Evolutionary conservation across 2,113 vertebrate species (phyloP).

Genomic region (Pimephales promelas): DNA sequence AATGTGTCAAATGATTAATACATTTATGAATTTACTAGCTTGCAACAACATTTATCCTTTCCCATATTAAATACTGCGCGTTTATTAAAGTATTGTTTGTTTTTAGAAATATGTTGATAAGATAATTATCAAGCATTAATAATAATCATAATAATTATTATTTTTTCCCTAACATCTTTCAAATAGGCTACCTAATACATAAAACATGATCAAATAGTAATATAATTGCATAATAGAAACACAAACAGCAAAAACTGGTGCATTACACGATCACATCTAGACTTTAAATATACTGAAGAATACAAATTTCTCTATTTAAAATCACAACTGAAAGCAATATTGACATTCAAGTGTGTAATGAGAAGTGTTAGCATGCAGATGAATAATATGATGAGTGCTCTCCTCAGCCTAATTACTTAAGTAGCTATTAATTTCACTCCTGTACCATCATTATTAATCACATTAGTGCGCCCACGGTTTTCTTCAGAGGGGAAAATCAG

Average conservation of each 20-base stretch:
- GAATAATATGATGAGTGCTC: slow-evolving; percentile 53
- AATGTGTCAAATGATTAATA: neutral
- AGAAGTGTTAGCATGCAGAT: slow-evolving; percentile 47
- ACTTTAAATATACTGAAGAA: neutral
- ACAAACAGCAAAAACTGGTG: neutral
- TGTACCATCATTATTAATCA: slow-evolving; percentile 57
- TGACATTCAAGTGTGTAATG: slow-evolving; percentile 44
- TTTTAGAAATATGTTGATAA: neutral
- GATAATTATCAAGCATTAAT: neutral
- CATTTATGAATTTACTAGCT: neutral
- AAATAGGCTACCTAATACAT: neutral
- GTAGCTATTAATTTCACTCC: slow-evolving; percentile 58
- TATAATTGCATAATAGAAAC: neutral
- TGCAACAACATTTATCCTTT: neutral
- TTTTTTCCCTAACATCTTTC: neutral
- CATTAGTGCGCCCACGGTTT: slow-evolving; percentile 52
- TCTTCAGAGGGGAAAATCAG: slow-evolving; percentile 60
- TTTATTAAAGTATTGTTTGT: neutral
- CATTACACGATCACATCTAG: neutral
- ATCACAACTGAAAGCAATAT: neutral
- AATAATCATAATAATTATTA: neutral
- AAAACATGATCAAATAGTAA: neutral
- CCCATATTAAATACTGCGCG: neutral
- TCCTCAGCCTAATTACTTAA: slow-evolving; percentile 60
- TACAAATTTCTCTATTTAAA: neutral